Conservation (phyloP, 1,140 invertebrate genomes). For the Bombus cullumanus region DNA sequence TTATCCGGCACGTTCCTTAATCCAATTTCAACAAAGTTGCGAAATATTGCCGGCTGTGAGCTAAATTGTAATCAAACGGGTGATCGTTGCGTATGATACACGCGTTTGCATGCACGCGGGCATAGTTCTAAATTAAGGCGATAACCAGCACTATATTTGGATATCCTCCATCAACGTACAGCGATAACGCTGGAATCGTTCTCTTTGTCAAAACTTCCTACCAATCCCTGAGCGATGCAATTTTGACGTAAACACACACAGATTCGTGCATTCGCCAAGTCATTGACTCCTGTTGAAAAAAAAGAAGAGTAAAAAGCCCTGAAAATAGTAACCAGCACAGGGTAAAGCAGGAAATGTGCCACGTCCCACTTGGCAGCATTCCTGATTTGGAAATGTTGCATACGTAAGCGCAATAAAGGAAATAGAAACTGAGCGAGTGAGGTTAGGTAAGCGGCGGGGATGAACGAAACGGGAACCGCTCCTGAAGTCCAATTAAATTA, state of each 20-base stretch:
- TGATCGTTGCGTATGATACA: background rate
- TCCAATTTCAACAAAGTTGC: background rate
- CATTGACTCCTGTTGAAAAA: conserved; percentile 3
- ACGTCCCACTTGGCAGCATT: conserved; percentile 41
- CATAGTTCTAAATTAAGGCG: conserved; percentile 29
- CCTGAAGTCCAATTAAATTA: conserved; percentile 42
- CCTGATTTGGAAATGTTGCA: conserved; percentile 48
- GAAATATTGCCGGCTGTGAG: background rate
- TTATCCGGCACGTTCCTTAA: background rate
- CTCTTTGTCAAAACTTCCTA: conserved; percentile 41
- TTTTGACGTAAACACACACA: conserved; percentile 17
- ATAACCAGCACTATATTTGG: conserved; percentile 40
- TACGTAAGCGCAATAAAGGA: conserved; percentile 38
- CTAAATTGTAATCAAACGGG: conserved; percentile 3
- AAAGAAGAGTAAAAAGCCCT: background rate
- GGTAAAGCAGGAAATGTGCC: conserved; percentile 35
- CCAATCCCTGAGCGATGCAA: background rate
- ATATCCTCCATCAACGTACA: background rate
- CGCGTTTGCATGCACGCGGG: no score
- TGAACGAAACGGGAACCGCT: background rate
- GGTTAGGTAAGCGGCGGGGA: background rate
- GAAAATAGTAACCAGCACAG: conserved; percentile 12
- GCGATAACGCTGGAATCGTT: conserved; percentile 2
- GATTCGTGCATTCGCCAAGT: background rate
- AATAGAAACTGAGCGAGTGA: background rate